Percentiles rank a stretch among this genome's conserved stretches.
phyloP scores from a whole-genome alignment of 2,113 vertebrate genomes.

The Actinemys pallida region DNA sequence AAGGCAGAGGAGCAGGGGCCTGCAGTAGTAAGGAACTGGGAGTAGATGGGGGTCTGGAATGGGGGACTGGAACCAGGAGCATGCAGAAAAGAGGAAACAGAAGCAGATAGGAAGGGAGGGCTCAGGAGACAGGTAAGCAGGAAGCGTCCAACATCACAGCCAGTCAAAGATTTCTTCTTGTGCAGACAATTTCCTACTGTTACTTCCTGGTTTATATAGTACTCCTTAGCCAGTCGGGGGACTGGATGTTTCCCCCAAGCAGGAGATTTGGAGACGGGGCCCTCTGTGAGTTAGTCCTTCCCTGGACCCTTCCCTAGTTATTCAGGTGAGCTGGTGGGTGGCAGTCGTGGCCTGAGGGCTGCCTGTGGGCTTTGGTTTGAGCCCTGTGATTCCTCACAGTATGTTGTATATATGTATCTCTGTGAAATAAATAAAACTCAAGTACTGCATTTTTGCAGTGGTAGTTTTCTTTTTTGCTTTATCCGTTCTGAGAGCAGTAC shows the following conservation, averaged over 20 bases:
- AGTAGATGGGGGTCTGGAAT: neutral
- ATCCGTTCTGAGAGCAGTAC: neutral
- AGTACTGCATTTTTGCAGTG: too few species aligned
- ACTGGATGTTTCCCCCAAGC: neutral
- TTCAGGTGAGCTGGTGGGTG: neutral
- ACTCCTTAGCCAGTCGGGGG: neutral
- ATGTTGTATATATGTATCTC: neutral
- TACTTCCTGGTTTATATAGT: neutral
- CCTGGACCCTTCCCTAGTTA: neutral
- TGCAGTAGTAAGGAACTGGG: neutral
- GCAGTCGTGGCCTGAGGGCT: neutral
- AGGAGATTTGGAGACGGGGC: neutral
- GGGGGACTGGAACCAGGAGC: neutral
- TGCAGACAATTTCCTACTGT: too few species aligned
- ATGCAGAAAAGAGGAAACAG: neutral
- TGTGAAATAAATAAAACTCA: neutral
- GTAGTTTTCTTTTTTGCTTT: neutral
- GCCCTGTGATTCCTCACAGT: neutral
- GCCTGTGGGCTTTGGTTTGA: neutral
- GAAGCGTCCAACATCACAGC: neutral
- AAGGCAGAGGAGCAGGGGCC: neutral
- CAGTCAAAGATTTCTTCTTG: neutral
- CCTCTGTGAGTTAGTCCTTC: neutral
- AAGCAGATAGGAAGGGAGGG: neutral
- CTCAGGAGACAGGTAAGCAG: neutral